These are phyloP conservation scores for Hydroisotoma schaefferi DNA, from an alignment of 2,888 invertebrate species.

Conservation along the genomic window DNA sequence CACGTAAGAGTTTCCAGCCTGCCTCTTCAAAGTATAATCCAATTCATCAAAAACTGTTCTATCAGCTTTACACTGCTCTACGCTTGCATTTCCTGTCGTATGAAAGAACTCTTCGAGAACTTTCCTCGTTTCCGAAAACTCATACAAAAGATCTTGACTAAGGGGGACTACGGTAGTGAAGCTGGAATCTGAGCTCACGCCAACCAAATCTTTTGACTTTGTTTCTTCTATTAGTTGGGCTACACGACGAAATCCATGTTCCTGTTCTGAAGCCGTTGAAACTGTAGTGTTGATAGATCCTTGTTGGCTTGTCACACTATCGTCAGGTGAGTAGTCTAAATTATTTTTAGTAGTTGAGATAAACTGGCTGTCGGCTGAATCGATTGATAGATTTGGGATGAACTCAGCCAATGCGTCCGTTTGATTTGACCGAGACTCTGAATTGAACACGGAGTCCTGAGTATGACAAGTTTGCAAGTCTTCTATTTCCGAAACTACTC, in stretches of 20 bases:
- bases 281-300: constrained; percentile 28
- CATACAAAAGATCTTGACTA: constrained; percentile 71
- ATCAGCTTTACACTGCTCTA: constrained; percentile 12
- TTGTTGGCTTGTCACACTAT: constrained; percentile 34
- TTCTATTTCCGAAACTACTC: no score
- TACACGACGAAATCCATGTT: not conserved
- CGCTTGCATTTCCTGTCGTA: constrained; percentile 53
- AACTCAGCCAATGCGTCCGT: not conserved
- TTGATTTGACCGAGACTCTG: no score
- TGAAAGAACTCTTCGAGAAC: constrained; percentile 85
- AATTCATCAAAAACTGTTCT: constrained; percentile 54
- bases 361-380: constrained; percentile 11
- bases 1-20: constrained; percentile 71
- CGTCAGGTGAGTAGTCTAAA: constrained; percentile 27
- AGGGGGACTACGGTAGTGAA: not conserved
- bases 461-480: not conserved
- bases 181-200: not conserved
- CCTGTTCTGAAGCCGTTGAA: constrained; percentile 22
- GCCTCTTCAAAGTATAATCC: constrained; percentile 73
- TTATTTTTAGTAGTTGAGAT: constrained; percentile 5
- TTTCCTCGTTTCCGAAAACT: constrained; percentile 87
- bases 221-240: constrained; percentile 1
- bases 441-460: not conserved
- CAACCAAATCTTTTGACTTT: not conserved
- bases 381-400: constrained; percentile 6